These are phyloP conservation scores for Melanotaenia maccullochi DNA, from an alignment of 2,797 vertebrate genomes.

Conservation along the genomic window DNA sequence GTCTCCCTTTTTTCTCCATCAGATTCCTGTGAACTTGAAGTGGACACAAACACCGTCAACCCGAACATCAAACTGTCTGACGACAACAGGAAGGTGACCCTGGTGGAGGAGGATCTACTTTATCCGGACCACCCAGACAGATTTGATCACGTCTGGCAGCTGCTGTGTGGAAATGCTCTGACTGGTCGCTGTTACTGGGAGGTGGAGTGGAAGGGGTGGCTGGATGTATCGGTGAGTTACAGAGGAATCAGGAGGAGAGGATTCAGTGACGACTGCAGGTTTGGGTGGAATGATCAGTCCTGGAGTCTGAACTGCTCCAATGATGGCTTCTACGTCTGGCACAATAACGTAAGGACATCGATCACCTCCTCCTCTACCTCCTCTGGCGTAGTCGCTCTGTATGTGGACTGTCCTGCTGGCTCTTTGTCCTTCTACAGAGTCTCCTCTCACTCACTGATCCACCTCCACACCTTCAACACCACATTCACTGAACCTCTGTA, in stretches of 20 bases:
- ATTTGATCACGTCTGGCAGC: neutral
- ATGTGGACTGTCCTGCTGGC: slow-evolving; percentile 11
- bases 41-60: slow-evolving; percentile 2
- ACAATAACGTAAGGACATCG: neutral
- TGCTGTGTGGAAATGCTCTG: slow-evolving; percentile 1
- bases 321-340: neutral
- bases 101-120: neutral
- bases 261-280: no score
- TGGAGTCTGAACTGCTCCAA: slow-evolving; percentile 21
- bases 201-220: no score
- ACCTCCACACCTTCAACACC: slow-evolving; percentile 7
- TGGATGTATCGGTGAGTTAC: no score
- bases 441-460: neutral
- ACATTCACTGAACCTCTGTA: slow-evolving; percentile 7
- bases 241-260: no score
- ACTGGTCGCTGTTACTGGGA: slow-evolving; percentile 14
- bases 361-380: neutral
- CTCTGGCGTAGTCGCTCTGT: neutral
- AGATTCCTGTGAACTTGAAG: slow-evolving; percentile 15
- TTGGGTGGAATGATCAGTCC: neutral
- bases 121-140: slow-evolving; percentile 6
- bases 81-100: slow-evolving; percentile 5
- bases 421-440: slow-evolving; percentile 12
- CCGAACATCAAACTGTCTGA: slow-evolving; percentile 3
- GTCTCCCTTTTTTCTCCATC: neutral